Evolutionary conservation across 1,140 invertebrate genomes (phyloP), one percentile per base, ranked within the genome.

Genomic region (Apocrypta bakeri): DNA sequence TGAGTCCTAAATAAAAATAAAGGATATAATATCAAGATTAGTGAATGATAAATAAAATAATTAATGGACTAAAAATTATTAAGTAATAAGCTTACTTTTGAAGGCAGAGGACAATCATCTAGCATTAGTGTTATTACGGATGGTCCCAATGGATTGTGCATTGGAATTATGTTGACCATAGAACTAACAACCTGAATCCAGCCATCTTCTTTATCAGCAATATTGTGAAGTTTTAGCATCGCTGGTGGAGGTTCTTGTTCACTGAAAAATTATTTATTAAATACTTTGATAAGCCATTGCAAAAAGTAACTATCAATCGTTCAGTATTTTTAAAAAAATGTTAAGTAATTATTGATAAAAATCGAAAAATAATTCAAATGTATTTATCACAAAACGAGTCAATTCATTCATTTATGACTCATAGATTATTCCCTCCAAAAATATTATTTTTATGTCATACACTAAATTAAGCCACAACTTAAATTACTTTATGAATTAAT

Each of bases 41-140:
- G 29, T 37, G 42, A 1, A 42, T 42, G 12, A 11, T 7, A 42
- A 12, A 11, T 42, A 42, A 56, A 56, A 82, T 64, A 48, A 4
- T 17, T 48, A 17, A 48, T 48, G 1, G 4, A 48, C 2, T 56
- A 56, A 17, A n/a, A 7, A n/a, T 1, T 7, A 27, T 1, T 66
- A 25, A 61, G n/a, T 66, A 17, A 4, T 66, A 66, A 9, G 83
- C 61, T 66, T 86, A 92, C 97, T 93, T 97, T 97, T 40, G 97
- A 96, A 68, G 98, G 98, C 84, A 99, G 91, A 48, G 97, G 97
- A 88, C 97, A 98, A 89, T 98, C 97, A 91, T 99, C 97, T 42
- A 99, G 91, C 21, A 99, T 91, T 73, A 98, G 93, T 6, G 96
- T 97, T 85, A 98, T 98, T 69, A 98, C 97, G 56, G 97, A 97